A percentile compares a stretch with the other conserved stretches of the same genome.
These are phyloP conservation scores for Sylvia atricapilla DNA, from an alignment of 2,113 vertebrate genomes.

Conservation along the genomic window DNA sequence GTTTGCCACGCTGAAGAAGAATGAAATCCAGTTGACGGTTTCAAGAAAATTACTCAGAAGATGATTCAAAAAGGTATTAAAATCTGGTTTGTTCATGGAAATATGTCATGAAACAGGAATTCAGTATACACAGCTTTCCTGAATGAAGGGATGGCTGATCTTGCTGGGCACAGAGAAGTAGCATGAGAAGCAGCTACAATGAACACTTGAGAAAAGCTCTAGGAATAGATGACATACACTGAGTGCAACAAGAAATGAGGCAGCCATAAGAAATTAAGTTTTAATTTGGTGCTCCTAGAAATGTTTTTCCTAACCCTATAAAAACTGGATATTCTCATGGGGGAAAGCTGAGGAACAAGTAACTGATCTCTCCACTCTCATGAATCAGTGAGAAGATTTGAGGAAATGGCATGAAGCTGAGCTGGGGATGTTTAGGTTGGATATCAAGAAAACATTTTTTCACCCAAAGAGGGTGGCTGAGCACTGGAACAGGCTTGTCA, in stretches of 20 bases:
- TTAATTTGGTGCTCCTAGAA: background rate
- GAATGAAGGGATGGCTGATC: background rate
- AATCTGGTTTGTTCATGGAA: background rate
- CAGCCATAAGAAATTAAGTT: background rate
- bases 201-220: background rate
- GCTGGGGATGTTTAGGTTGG: background rate
- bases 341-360: rapidly evolving
- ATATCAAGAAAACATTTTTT: background rate
- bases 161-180: background rate
- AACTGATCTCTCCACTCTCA: rapidly evolving
- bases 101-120: background rate
- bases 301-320: background rate
- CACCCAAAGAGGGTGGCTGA: background rate
- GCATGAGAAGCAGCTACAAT: background rate
- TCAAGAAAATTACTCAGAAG: background rate
- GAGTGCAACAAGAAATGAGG: background rate
- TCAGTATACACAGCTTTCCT: background rate
- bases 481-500: background rate
- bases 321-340: background rate
- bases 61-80: background rate
- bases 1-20: background rate
- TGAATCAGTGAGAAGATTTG: background rate
- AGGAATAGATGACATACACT: background rate
- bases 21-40: background rate
- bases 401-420: background rate